Evolutionary conservation across 2,888 invertebrate genomes (phyloP), one percentile per base, ranked within the genome.

Genomic region (Caenorhabditis sp.): DNA sequence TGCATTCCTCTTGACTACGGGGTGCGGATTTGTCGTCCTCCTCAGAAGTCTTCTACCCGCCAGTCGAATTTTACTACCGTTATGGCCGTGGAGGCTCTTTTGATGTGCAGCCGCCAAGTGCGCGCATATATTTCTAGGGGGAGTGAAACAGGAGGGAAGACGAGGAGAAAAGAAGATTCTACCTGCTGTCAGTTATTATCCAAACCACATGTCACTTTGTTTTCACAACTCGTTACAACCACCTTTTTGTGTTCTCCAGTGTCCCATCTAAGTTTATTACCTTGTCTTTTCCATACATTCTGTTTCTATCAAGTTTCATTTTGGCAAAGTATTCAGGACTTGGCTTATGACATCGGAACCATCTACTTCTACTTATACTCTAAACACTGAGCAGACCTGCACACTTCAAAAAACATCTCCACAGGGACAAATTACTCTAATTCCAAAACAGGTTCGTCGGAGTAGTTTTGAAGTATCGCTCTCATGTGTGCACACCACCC

Each of bases 111-210:
- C 81, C 81, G 81, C 70, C 81, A 69, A 74, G 58, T 74, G 64
- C 74, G 72, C 69, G 72, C 70, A 70, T 78, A 78, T 68, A 69
- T 68, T 51, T 18, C 53, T 72, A 64, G 62, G 44, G 53, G 20
- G 28, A 40, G 40, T 37, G 55, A 50, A 47, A 61, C n/a, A n/a
- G n/a, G 56, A 50, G 65, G 65, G 50, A 35, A 44, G 51, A 62
- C 35, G 56, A 37, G 32, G 55, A 40, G 40, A 32, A 47, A 61
- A 26, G 60, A 55, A 65, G 61, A 68, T 72, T 62, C 62, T 81
- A 81, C 81, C 81, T 81, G 81, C 81, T 81, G 81, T 71, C 70
- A 76, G 81, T 81, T 81, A 81, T 81, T 70, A 81, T 81, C 76
- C 81, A 71, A 81, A 81, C 81, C 81, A 81, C 81, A 81, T 81